Evolutionary conservation across 1,140 invertebrate genomes (phyloP).

Genomic region (Zelostemma sp.): DNA sequence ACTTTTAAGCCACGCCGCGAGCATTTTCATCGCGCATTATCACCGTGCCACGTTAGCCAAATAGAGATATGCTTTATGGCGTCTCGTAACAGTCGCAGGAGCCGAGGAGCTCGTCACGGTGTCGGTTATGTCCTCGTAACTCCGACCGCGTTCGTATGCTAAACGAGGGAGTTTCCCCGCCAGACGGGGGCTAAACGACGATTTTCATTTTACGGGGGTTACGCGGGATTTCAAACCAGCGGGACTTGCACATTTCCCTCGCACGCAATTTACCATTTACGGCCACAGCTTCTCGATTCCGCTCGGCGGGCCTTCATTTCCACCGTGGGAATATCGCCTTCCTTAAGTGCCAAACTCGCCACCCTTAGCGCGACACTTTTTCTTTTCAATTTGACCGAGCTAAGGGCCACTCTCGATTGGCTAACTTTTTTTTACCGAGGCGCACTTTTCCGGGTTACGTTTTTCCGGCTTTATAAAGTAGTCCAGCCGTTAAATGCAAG

Average conservation of each 20-base stretch:
- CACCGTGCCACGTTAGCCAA: slow-evolving; percentile 29
- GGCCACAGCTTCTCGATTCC: slow-evolving; percentile 14
- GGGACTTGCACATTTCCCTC: background rate
- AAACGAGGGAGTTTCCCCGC: slow-evolving; percentile 13
- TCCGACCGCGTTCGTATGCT: slow-evolving; percentile 49
- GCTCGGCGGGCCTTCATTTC: slow-evolving; percentile 24
- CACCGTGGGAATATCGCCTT: background rate
- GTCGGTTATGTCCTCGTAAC: slow-evolving; percentile 50
- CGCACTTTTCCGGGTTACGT: too few species aligned
- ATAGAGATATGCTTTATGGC: slow-evolving; percentile 56
- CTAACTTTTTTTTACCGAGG: too few species aligned
- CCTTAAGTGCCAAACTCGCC: too few species aligned
- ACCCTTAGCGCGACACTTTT: background rate
- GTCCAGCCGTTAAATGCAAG: too few species aligned
- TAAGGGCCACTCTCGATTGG: too few species aligned
- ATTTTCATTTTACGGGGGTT: slow-evolving; percentile 38
- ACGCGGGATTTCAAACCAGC: background rate
- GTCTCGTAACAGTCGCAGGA: slow-evolving; percentile 50
- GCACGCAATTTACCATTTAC: slow-evolving; percentile 37
- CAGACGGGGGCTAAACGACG: slow-evolving; percentile 31
- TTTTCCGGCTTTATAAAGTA: too few species aligned
- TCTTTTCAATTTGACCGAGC: background rate
- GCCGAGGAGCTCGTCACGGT: slow-evolving; percentile 18
- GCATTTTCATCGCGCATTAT: slow-evolving; percentile 45
- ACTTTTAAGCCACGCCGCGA: slow-evolving; percentile 32